phyloP scores from a whole-genome alignment of 2,113 vertebrate genomes.

The Podiceps cristatus region DNA sequence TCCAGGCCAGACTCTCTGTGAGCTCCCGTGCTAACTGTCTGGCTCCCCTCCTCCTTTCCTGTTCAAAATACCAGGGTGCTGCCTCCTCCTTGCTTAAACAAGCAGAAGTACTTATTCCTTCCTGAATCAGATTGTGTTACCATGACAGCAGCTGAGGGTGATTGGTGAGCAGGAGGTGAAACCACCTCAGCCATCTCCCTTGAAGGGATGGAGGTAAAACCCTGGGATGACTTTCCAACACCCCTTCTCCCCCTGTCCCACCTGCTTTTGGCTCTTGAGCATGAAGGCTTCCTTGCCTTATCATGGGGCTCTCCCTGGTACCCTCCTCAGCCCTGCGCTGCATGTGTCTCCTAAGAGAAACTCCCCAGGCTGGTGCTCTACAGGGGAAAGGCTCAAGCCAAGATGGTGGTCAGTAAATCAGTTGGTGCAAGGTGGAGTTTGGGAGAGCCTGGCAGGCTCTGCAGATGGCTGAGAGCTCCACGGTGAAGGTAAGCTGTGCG shows the following conservation, averaged over 20 bases:
- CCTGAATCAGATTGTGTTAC: background rate
- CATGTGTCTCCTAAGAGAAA: background rate
- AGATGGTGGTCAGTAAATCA: background rate
- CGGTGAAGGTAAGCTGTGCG: background rate
- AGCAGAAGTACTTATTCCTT: background rate
- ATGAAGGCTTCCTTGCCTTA: background rate
- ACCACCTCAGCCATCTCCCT: background rate
- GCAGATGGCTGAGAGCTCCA: background rate
- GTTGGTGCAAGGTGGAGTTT: background rate
- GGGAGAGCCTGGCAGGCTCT: background rate
- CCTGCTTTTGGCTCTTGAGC: background rate
- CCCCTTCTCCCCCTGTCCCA: background rate
- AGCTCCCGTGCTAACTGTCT: background rate
- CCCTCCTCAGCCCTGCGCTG: background rate
- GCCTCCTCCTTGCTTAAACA: background rate
- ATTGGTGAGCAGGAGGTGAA: background rate
- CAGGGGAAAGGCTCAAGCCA: background rate
- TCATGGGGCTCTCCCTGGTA: background rate
- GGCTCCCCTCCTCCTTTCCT: background rate
- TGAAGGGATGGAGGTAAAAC: background rate
- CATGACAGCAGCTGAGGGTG: constrained; percentile 7
- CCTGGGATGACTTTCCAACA: background rate
- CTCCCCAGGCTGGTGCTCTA: background rate
- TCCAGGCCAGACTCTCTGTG: background rate
- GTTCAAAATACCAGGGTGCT: background rate